These are phyloP conservation scores for Geotrypetes seraphini DNA, from an alignment of 2,797 vertebrate genomes.

Conservation along the genomic window DNA sequence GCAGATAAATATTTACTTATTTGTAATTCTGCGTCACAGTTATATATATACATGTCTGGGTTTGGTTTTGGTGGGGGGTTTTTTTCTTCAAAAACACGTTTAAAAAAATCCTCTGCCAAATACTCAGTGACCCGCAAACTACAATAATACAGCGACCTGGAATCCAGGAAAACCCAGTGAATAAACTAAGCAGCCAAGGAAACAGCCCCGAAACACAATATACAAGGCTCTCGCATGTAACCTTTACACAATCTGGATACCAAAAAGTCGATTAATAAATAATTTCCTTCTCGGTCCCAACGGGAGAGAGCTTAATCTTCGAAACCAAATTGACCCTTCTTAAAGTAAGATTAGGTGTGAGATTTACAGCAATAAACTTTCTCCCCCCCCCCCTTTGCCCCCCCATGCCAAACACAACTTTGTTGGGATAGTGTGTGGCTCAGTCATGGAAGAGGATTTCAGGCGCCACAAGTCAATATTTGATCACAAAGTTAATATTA, in stretches of 20 bases:
- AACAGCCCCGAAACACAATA: no score
- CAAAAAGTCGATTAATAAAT: no score
- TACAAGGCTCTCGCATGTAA: no score
- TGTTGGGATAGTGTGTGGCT: slow-evolving; percentile 78
- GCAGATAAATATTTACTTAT: not conserved
- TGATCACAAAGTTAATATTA: slow-evolving; percentile 95
- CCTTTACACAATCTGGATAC: no score
- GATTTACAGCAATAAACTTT: slow-evolving; percentile 16
- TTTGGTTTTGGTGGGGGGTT: not conserved
- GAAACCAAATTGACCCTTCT: not conserved
- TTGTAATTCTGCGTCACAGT: not conserved
- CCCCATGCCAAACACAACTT: slow-evolving; percentile 69
- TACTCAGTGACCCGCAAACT: not conserved
- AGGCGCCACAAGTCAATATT: slow-evolving; percentile 93
- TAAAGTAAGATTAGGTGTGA: not conserved
- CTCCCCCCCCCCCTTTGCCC: slow-evolving; percentile 19
- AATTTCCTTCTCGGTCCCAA: no score
- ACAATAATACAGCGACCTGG: no score
- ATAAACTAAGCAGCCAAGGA: no score
- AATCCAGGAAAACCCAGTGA: no score
- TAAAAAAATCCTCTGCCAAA: not conserved
- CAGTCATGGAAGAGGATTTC: slow-evolving; percentile 90
- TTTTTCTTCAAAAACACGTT: not conserved
- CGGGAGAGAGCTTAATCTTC: slow-evolving; percentile 5
- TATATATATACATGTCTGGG: not conserved